Evolutionary conservation across 2,113 vertebrate species (phyloP), one percentile per base, ranked within the genome.

Genomic region (Pontoporia blainvillei): DNA sequence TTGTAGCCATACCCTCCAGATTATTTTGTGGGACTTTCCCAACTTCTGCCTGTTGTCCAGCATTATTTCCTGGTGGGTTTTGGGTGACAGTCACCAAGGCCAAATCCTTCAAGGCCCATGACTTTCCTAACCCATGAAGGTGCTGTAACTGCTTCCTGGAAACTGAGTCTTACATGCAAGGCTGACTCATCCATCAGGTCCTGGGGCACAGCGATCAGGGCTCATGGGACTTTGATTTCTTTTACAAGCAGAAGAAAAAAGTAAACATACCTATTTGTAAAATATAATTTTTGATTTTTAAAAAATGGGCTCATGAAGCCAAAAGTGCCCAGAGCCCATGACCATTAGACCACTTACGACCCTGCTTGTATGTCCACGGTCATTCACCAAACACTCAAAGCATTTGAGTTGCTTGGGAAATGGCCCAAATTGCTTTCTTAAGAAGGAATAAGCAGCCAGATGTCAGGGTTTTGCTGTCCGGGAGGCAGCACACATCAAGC

Each of bases 301-400:
- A 31, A 49, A 78, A 21, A 23, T 1, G n/a, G 29, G 9, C 12
- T 9, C 8, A 5, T 0, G 18, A 52, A 57, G 18, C 39, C 7
- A 14, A 34, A 20, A 59, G 34, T 12, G 15, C 59, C 69, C 79
- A 1, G 20, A 61, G 84, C 49, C 20, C 0, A 0, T 3, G 64
- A 49, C 41, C 8, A 6, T 36, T 46, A 29, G 21, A 15, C 46
- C 17, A 0, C 1, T 0, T 0, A 5, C 2, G 13, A n/a, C 49
- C 64, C 10, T 25, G 12, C 44, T 18, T 29, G 11, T 21, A 3
- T 2, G 11, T 13, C 61, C n/a, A 5, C 6, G 31, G 8, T 6
- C 6, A 23, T 0, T 20, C 61, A 46, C 25, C 5, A 5, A 13
- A 29, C 1, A 8, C 29, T 72, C 23, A 5, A 27, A 62, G 71